A percentile compares a stretch with the other conserved stretches of the same genome.
Conservation (phyloP, 2,797 vertebrate genomes). For the Pristis pectinata region DNA sequence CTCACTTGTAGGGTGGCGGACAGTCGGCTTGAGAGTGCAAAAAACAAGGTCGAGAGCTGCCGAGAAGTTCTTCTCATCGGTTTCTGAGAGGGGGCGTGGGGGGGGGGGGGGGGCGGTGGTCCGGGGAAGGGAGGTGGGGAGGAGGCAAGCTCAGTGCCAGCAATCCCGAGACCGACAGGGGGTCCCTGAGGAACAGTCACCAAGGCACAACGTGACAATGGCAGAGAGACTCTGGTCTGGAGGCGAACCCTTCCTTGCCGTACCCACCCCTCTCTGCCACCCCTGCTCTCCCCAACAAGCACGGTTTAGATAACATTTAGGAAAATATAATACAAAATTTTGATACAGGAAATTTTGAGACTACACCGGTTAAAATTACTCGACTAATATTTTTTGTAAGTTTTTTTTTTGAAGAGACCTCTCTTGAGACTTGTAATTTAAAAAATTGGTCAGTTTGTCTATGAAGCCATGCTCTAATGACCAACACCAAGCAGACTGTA, state of each 20-base stretch:
- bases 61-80: constrained; percentile 55
- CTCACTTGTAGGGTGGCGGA: constrained; percentile 44
- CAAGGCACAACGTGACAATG: constrained; percentile 86
- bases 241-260: constrained; percentile 56
- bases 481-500: constrained; percentile 60
- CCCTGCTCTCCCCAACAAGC: constrained; percentile 62
- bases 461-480: constrained; percentile 66
- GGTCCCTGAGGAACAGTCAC: constrained; percentile 57
- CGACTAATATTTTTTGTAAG: constrained; percentile 62
- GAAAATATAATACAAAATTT: constrained; percentile 98
- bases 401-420: constrained; percentile 59
- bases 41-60: constrained; percentile 69
- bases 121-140: constrained; percentile 43
- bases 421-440: constrained; percentile 49
- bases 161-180: constrained; percentile 46
- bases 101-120: not conserved
- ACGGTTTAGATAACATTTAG: constrained; percentile 76
- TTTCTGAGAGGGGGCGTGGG: constrained; percentile 45
- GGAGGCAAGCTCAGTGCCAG: constrained; percentile 39
- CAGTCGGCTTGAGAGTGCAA: constrained; percentile 56
- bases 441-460: constrained; percentile 59
- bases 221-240: constrained; percentile 65
- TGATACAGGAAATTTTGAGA: constrained; percentile 83
- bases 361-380: constrained; percentile 70
- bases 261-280: constrained; percentile 55